Evolutionary conservation across 2,113 vertebrate genomes (phyloP).

Genomic region (Apodemus speciosus): DNA sequence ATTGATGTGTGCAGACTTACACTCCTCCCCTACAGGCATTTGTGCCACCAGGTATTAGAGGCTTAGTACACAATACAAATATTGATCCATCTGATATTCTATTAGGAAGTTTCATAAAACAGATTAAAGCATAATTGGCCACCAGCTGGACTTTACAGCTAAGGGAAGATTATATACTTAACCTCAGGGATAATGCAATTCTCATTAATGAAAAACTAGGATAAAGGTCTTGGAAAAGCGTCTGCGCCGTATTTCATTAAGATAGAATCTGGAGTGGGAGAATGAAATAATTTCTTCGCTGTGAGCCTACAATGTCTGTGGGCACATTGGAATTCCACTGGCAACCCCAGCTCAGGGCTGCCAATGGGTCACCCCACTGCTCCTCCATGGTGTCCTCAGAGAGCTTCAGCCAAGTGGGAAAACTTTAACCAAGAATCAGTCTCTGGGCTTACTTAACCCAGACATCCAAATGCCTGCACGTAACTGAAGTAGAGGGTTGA

Average conservation of each 20-base stretch:
- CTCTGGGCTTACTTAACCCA: neutral
- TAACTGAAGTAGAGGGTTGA: slow-evolving; percentile 39
- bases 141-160: slow-evolving; percentile 45
- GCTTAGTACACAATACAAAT: slow-evolving; percentile 12
- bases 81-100: slow-evolving; percentile 66
- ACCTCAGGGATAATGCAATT: slow-evolving; percentile 54
- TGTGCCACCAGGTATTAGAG: neutral
- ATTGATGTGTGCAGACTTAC: neutral
- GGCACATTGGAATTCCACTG: neutral
- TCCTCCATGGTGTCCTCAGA: neutral
- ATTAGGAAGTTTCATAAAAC: slow-evolving; percentile 60
- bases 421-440: slow-evolving; percentile 7
- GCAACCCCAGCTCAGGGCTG: neutral
- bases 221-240: slow-evolving; percentile 58
- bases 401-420: slow-evolving; percentile 9
- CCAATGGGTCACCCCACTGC: neutral
- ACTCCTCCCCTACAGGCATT: neutral
- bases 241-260: slow-evolving; percentile 25
- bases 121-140: slow-evolving; percentile 57
- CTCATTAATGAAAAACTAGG: slow-evolving; percentile 56
- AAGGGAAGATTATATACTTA: slow-evolving; percentile 62
- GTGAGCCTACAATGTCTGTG: neutral
- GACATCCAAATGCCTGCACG: neutral
- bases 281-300: neutral
- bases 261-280: slow-evolving; percentile 20